Evolutionary conservation across 2,888 invertebrate genomes (phyloP), one percentile per base, ranked within the genome.

Genomic region (Eupithecia subumbrata): DNA sequence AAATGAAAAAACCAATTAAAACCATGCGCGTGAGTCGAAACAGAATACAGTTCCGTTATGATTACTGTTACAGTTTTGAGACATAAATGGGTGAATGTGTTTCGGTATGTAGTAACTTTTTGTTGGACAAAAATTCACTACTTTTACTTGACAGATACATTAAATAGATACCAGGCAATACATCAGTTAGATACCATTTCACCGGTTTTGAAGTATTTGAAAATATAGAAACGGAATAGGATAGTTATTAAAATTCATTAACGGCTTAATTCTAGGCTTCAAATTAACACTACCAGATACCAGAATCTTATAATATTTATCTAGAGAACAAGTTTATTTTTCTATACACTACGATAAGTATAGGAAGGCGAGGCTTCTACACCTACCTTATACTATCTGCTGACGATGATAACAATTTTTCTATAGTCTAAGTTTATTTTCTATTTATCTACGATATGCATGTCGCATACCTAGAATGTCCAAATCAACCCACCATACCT

Each of bases 1-100:
- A 80, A 85, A 82, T 82, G 83, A 83, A 85, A 85, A 86, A 84
- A 87, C 83, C 87, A 88, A 89, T 89, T 89, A 89, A 80, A 81
- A 77, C 67, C 78, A 71, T 82, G 81, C 82, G 85, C 86, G 73
- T 72, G 79, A 85, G 86, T 85, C 80, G 82, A 81, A 72, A 67
- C 76, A 83, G 84, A 81, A 84, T 85, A 85, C 83, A 82, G 79
- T 79, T 82, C 82, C 89, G 89, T 89, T 89, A 89, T 79, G 64
- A 84, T 84, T 86, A 89, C 89, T 86, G 87, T 88, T 87, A 87
- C 82, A 72, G 75, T 81, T 81, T 75, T 76, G 69, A 76, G n/a
- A 64, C 64, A 70, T 72, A 64, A 73, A 77, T 78, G 73, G 66
- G 74, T 63, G 63, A 72, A 74, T 71, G 48, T 71, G 69, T 71